Evolutionary conservation across 2,797 vertebrate species (phyloP).

Genomic region (Rhinella marina): DNA sequence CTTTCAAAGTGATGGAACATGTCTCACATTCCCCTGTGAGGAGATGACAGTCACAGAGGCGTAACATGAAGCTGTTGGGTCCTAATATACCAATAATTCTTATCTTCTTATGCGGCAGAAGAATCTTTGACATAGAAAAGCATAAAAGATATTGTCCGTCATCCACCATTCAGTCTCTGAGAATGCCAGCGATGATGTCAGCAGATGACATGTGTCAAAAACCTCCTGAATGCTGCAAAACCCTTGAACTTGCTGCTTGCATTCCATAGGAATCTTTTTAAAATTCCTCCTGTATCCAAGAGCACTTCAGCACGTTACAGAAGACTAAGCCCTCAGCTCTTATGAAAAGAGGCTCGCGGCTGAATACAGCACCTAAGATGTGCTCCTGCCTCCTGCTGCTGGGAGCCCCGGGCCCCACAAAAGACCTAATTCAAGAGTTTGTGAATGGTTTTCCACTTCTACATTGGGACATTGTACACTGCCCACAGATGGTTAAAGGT

Average conservation of each 20-base stretch:
- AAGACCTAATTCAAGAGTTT: conserved; percentile 25
- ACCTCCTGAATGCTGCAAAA: background rate
- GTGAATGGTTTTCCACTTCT: background rate
- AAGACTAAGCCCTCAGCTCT: background rate
- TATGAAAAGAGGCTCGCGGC: background rate
- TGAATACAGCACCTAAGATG: conserved; percentile 17
- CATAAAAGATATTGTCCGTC: background rate
- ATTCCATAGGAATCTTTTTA: conserved; percentile 11
- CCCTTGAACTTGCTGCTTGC: background rate
- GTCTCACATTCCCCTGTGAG: too few relatives aligned
- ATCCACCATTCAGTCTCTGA: background rate
- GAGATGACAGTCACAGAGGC: too few relatives aligned
- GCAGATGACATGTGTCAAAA: background rate
- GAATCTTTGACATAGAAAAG: too few relatives aligned
- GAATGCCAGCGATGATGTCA: too few relatives aligned
- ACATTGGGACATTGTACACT: background rate
- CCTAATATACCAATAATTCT: too few relatives aligned
- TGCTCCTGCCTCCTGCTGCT: conserved; percentile 30
- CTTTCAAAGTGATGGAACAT: too few relatives aligned
- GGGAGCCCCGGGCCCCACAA: conserved; percentile 29
- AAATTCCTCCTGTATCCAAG: background rate
- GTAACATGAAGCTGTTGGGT: too few relatives aligned
- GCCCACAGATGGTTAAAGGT: background rate
- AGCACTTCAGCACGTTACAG: conserved; percentile 6
- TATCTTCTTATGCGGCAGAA: too few relatives aligned